A percentile compares a stretch with the other conserved stretches of the same genome.
phyloP scores from a whole-genome alignment of 1,140 invertebrate genomes.

The Oncopeltus fasciatus region DNA sequence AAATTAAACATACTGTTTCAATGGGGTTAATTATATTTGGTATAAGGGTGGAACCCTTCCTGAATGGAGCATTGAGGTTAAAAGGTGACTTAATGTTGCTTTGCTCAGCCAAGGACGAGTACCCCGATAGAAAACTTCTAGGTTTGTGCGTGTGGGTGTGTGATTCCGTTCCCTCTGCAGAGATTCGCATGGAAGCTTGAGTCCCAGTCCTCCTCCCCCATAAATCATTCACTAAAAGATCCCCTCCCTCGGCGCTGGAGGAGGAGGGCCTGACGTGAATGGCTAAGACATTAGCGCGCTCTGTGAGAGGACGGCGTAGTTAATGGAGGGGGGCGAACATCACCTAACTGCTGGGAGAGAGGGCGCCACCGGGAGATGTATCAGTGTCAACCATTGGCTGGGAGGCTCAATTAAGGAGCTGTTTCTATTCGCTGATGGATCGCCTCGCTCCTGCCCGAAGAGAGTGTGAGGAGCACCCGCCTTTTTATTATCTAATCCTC shows the following conservation, averaged over 20 bases:
- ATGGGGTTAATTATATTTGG: too few relatives aligned
- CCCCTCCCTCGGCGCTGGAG: too few relatives aligned
- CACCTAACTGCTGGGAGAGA: neutral
- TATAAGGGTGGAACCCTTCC: too few relatives aligned
- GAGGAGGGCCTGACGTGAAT: neutral
- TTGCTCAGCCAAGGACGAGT: too few relatives aligned
- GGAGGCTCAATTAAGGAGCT: neutral
- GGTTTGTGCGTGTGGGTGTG: too few relatives aligned
- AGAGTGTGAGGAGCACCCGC: neutral
- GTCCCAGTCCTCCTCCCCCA: too few relatives aligned
- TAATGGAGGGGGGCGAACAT: neutral
- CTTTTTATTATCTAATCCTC: neutral
- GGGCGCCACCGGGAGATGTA: neutral
- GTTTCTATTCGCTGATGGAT: neutral
- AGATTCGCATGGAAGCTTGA: too few relatives aligned
- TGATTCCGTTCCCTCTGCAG: too few relatives aligned
- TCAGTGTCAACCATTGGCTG: neutral
- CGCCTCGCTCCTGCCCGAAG: neutral
- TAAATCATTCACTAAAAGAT: neutral
- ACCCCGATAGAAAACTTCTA: too few relatives aligned
- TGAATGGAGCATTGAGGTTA: too few relatives aligned
- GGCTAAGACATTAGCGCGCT: neutral
- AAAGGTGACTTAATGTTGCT: too few relatives aligned
- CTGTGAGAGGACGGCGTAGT: neutral
- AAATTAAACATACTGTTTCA: too few relatives aligned